Evolutionary conservation across 2,113 vertebrate species (phyloP).

Genomic region (Chaetura pelagica): DNA sequence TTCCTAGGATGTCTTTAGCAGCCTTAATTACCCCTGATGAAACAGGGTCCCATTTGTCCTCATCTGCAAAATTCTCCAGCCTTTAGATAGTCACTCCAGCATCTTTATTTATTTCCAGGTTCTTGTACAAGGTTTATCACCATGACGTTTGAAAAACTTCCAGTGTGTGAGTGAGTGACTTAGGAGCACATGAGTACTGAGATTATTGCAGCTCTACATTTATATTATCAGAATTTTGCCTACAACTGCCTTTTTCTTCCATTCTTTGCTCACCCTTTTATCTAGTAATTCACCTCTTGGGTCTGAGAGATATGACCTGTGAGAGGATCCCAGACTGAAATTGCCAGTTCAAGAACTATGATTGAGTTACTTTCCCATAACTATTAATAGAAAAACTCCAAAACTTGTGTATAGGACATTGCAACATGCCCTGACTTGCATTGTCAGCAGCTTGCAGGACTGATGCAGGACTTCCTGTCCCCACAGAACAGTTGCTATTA

Average conservation of each 20-base stretch:
- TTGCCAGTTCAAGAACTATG: constrained; percentile 5
- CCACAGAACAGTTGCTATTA: background rate
- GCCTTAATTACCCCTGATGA: background rate
- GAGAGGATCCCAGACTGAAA: background rate
- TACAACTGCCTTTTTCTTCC: background rate
- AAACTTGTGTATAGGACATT: constrained; percentile 24
- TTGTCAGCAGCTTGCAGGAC: constrained; percentile 29
- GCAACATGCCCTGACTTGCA: constrained; percentile 13
- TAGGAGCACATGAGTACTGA: background rate
- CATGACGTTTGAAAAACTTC: background rate
- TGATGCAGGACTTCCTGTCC: background rate
- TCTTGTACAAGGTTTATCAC: background rate
- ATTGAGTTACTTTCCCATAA: constrained; percentile 48
- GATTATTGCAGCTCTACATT: background rate
- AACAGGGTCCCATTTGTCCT: background rate
- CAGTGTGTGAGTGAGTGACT: background rate
- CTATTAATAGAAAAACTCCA: background rate
- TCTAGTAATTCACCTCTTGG: constrained; percentile 10
- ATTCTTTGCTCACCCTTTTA: background rate
- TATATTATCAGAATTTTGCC: background rate
- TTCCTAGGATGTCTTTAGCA: background rate
- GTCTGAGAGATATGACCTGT: background rate
- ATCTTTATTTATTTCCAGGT: background rate
- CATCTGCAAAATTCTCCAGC: background rate
- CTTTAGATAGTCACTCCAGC: background rate